A percentile compares a stretch with the other conserved stretches of the same genome.
These are phyloP conservation scores for Pelodiscus sinensis DNA, from an alignment of 2,113 vertebrate species.

Conservation along the genomic window DNA sequence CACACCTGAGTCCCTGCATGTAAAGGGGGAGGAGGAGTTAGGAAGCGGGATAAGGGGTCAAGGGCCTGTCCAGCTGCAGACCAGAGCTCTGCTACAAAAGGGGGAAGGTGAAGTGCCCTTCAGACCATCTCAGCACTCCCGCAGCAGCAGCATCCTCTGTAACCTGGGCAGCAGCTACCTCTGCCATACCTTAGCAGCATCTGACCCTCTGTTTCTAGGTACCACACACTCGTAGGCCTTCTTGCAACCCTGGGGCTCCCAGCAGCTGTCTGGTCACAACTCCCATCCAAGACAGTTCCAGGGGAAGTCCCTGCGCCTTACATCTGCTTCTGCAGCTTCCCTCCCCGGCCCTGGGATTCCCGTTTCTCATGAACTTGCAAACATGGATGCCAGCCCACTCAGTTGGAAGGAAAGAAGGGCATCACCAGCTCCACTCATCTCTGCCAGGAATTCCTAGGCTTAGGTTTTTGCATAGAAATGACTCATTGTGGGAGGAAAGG, in stretches of 20 bases:
- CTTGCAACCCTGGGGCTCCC: no score
- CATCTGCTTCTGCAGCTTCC: neutral
- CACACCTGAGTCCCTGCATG: neutral
- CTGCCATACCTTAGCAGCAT: no score
- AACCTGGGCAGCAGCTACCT: no score
- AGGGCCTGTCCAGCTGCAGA: neutral
- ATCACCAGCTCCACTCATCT: neutral
- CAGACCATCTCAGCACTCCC: no score
- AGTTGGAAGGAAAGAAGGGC: neutral
- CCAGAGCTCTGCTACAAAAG: neutral
- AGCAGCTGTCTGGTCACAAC: no score
- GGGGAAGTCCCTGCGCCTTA: neutral
- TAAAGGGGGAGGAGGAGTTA: neutral
- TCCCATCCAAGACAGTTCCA: neutral
- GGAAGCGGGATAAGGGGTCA: no score
- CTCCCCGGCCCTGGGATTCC: neutral
- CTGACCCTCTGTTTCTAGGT: no score
- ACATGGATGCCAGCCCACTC: neutral
- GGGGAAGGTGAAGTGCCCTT: no score
- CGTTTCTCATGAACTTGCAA: neutral
- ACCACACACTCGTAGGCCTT: no score
- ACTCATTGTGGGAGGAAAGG: no score
- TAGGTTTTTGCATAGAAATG: neutral
- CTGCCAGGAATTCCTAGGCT: neutral
- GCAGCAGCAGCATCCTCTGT: no score